Conservation (phyloP, 2,888 invertebrate genomes). For the Yponomeuta sedellus region DNA sequence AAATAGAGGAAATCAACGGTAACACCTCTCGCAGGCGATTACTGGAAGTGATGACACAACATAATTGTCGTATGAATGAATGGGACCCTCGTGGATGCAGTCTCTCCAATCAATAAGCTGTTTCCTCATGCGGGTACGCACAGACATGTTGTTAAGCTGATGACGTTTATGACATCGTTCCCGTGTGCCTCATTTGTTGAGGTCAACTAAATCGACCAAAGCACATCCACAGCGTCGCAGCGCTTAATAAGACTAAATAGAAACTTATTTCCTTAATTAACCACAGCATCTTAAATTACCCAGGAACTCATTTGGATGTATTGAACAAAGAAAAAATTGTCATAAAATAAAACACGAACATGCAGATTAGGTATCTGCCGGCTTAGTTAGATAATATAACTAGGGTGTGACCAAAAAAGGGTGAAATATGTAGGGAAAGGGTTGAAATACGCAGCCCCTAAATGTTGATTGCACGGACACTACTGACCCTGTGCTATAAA, state of each 20-base stretch:
- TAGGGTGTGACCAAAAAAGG: constrained; percentile 61
- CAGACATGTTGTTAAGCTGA: constrained; percentile 52
- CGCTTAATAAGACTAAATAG: constrained; percentile 59
- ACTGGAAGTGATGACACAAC: constrained; percentile 29
- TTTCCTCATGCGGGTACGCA: constrained; percentile 70
- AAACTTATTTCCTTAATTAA: constrained; percentile 42
- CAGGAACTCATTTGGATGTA: constrained; percentile 22
- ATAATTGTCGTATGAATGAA: constrained; percentile 37
- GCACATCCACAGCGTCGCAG: constrained; percentile 41
- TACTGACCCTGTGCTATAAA: constrained; percentile 13
- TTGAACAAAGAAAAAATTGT: constrained; percentile 4
- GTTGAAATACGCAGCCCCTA: constrained; percentile 30
- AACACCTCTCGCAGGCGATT: background rate
- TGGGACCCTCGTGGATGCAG: constrained; percentile 42
- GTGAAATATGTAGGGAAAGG: constrained; percentile 57
- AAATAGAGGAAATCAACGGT: background rate
- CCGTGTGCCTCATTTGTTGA: constrained; percentile 58
- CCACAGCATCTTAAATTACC: constrained; percentile 23
- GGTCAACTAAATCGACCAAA: constrained; percentile 68
- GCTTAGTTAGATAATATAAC: constrained; percentile 30
- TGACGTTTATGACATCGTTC: constrained; percentile 66
- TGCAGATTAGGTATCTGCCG: constrained; percentile 40
- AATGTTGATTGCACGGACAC: constrained; percentile 35
- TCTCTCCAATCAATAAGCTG: constrained; percentile 59
- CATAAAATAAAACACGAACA: constrained; percentile 14